Evolutionary conservation across 2,797 vertebrate species (phyloP).

Genomic region (Pseudomugil gertrudae): DNA sequence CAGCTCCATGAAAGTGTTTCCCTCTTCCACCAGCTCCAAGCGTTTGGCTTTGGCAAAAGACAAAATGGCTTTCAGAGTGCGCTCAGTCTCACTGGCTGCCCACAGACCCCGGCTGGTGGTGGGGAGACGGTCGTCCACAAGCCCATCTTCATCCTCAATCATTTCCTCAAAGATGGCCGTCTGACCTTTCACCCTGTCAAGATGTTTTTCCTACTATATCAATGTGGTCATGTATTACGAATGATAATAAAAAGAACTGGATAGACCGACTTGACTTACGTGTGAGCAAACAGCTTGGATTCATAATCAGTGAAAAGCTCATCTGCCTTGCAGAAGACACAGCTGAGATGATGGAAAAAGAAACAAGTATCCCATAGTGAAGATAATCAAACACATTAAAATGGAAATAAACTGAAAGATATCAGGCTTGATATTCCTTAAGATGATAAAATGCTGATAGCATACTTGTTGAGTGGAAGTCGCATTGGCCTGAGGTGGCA

Average conservation of each 20-base stretch:
- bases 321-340: slow-evolving; percentile 98
- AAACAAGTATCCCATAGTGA: not conserved
- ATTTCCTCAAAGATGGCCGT: slow-evolving; percentile 98
- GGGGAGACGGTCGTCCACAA: slow-evolving; percentile 93
- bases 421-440: not conserved
- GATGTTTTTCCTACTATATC: not conserved
- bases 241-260: not conserved
- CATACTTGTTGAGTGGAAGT: slow-evolving; percentile 95
- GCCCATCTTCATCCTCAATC: slow-evolving; percentile 97
- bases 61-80: slow-evolving; percentile 91
- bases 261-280: slow-evolving; percentile 84
- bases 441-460: slow-evolving; percentile 1
- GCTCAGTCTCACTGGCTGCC: slow-evolving; percentile 94
- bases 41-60: slow-evolving; percentile 92
- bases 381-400: not conserved
- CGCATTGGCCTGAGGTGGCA: slow-evolving; percentile 94
- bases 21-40: slow-evolving; percentile 90
- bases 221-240: not conserved
- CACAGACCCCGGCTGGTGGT: slow-evolving; percentile 95
- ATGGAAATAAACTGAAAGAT: not conserved
- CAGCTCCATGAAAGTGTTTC: slow-evolving; percentile 93
- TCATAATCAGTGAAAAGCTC: slow-evolving; percentile 97
- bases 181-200: slow-evolving; percentile 92
- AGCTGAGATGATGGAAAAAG: slow-evolving; percentile 79
- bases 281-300: slow-evolving; percentile 97